phyloP scores from a whole-genome alignment of 2,797 vertebrate species.

The Dipus sagitta region DNA sequence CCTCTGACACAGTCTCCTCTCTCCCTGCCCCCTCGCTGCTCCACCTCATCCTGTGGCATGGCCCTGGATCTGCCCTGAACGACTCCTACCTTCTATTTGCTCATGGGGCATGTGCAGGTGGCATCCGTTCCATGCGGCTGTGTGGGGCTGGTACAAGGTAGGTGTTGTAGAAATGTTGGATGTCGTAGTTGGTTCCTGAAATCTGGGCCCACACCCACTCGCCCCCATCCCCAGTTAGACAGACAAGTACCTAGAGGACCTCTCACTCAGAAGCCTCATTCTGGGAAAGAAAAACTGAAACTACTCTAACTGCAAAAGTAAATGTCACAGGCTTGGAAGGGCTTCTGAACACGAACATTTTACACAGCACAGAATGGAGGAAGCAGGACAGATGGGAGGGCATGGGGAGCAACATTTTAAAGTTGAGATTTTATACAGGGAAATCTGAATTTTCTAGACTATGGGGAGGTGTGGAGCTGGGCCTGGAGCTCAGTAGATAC shows the following conservation, averaged over 20 bases:
- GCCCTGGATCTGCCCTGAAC: not conserved
- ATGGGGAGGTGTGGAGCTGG: not conserved
- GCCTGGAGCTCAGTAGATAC: not conserved
- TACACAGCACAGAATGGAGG: not conserved
- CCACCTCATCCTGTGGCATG: not conserved
- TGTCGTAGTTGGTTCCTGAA: not conserved
- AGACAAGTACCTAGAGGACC: not conserved
- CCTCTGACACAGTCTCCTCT: not conserved
- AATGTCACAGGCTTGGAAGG: conserved; percentile 49
- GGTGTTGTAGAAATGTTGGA: not conserved
- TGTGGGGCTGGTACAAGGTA: not conserved
- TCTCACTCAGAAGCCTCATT: not conserved
- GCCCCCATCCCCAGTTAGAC: not conserved
- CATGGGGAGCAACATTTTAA: not conserved
- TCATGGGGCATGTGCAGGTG: not conserved
- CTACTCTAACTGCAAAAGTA: conserved; percentile 42
- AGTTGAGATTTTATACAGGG: not conserved
- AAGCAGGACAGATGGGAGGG: not conserved
- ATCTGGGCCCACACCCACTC: not conserved
- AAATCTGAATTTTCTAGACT: not conserved
- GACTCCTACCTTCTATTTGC: not conserved
- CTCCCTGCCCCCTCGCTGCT: not conserved
- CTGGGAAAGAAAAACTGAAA: conserved; percentile 43
- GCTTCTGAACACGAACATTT: conserved; percentile 49
- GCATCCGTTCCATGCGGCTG: not conserved